These are phyloP conservation scores for Papilio helenus DNA, from an alignment of 1,140 invertebrate species.

Conservation along the genomic window DNA sequence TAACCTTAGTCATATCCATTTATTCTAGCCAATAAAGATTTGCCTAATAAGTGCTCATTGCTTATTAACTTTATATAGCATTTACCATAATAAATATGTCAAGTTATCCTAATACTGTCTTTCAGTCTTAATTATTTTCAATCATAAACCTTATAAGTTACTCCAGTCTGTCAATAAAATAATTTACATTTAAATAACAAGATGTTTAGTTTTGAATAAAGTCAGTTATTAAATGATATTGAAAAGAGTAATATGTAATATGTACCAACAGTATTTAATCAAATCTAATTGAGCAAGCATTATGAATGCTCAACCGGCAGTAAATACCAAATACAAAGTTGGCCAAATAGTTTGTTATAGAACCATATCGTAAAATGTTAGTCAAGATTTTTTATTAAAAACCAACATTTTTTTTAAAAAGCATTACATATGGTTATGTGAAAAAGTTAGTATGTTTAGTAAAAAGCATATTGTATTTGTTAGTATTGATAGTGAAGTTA, in stretches of 20 bases:
- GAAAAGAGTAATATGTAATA: too few relatives aligned
- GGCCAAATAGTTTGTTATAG: not conserved
- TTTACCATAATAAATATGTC: not conserved
- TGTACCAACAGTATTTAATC: too few relatives aligned
- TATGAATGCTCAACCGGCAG: too few relatives aligned
- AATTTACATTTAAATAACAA: not conserved
- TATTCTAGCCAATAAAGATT: too few relatives aligned
- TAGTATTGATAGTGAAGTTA: not conserved
- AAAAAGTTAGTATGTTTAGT: not conserved
- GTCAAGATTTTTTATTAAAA: not conserved
- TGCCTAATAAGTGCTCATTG: too few relatives aligned
- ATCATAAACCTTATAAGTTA: not conserved
- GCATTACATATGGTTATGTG: not conserved
- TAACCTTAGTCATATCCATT: too few relatives aligned
- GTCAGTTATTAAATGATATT: too few relatives aligned
- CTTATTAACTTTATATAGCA: too few relatives aligned
- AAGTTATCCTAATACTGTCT: not conserved
- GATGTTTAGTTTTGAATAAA: too few relatives aligned
- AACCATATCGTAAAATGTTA: not conserved
- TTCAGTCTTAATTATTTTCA: not conserved
- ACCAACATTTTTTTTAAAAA: not conserved
- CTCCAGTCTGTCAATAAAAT: not conserved
- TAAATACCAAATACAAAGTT: not conserved
- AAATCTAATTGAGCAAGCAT: too few relatives aligned
- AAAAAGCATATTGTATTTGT: slow-evolving; percentile 5